Conservation (phyloP, 2,888 invertebrate genomes). For the Pristionchus japonicus region DNA sequence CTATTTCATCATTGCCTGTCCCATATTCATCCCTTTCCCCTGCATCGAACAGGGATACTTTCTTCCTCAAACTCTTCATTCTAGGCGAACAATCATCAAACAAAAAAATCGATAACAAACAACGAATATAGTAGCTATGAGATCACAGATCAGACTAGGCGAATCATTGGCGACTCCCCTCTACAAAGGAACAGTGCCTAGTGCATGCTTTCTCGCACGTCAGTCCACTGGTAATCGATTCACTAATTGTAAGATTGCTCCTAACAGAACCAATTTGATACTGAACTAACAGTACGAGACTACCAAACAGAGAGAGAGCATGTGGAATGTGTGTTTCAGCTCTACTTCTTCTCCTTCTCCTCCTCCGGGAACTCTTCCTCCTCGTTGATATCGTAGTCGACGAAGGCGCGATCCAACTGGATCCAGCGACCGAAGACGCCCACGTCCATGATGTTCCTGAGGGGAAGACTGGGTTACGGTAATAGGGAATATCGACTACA, state of each 20-base stretch:
- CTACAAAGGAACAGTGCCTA: not conserved
- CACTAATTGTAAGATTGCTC: too few relatives aligned
- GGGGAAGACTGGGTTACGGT: not conserved
- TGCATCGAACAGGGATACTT: too few relatives aligned
- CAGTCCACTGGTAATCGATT: too few relatives aligned
- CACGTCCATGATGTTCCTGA: constrained; percentile 39
- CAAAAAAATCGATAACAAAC: not conserved
- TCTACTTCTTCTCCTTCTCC: not conserved
- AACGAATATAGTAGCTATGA: constrained; percentile 1
- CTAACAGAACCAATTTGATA: too few relatives aligned
- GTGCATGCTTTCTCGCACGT: too few relatives aligned
- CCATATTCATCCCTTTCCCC: too few relatives aligned
- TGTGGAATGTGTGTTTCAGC: too few relatives aligned
- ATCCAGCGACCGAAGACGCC: constrained; percentile 43
- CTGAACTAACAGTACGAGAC: too few relatives aligned
- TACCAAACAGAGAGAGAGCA: too few relatives aligned
- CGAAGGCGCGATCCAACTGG: constrained; percentile 28
- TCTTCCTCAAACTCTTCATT: not conserved
- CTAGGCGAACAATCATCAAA: not conserved
- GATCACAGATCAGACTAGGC: constrained; percentile 21
- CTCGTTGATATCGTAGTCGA: constrained; percentile 38
- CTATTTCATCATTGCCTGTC: not conserved
- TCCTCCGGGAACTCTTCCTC: constrained; percentile 6
- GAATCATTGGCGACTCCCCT: not conserved
- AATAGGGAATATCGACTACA: not conserved